phyloP scores from a whole-genome alignment of 2,797 vertebrate genomes.

The Helicolenus hilgendorfi region DNA sequence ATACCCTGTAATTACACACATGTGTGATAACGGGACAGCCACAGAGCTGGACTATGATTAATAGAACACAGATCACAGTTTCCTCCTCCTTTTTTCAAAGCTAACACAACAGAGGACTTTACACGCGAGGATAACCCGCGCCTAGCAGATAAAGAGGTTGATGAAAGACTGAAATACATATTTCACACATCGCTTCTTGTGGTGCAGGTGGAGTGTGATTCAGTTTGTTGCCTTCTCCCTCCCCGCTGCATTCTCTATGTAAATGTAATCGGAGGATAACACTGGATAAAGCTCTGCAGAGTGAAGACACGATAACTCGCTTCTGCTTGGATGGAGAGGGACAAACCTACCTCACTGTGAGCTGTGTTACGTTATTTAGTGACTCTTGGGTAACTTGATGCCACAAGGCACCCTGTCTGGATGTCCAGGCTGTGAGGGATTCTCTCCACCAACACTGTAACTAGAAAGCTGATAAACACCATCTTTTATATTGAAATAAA shows the following conservation, averaged over 20 bases:
- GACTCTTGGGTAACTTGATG: slow-evolving; percentile 77
- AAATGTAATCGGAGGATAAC: slow-evolving; percentile 85
- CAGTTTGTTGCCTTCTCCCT: slow-evolving; percentile 73
- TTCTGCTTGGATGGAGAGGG: slow-evolving; percentile 63
- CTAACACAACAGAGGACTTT: slow-evolving; percentile 82
- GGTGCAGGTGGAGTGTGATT: slow-evolving; percentile 78
- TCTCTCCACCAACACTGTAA: slow-evolving; percentile 42
- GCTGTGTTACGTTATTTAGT: slow-evolving; percentile 80
- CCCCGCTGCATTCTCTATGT: slow-evolving; percentile 75
- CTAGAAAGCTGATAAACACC: slow-evolving; percentile 54
- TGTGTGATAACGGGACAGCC: slow-evolving; percentile 77
- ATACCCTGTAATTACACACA: slow-evolving; percentile 82
- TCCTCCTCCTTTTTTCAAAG: slow-evolving; percentile 78
- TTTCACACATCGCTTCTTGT: slow-evolving; percentile 75
- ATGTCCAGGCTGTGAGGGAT: slow-evolving; percentile 36
- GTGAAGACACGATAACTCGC: slow-evolving; percentile 67
- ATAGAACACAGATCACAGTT: slow-evolving; percentile 86
- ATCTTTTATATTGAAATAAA: slow-evolving; percentile 2
- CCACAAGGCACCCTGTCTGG: slow-evolving; percentile 66
- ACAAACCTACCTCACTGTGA: slow-evolving; percentile 67
- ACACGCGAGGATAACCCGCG: slow-evolving; percentile 66
- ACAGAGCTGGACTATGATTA: slow-evolving; percentile 83
- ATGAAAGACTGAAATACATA: slow-evolving; percentile 84
- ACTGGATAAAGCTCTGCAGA: slow-evolving; percentile 75
- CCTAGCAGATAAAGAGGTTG: slow-evolving; percentile 78